These are phyloP conservation scores for Bilobella aurantiaca DNA, from an alignment of 1,140 invertebrate genomes.

Conservation along the genomic window DNA sequence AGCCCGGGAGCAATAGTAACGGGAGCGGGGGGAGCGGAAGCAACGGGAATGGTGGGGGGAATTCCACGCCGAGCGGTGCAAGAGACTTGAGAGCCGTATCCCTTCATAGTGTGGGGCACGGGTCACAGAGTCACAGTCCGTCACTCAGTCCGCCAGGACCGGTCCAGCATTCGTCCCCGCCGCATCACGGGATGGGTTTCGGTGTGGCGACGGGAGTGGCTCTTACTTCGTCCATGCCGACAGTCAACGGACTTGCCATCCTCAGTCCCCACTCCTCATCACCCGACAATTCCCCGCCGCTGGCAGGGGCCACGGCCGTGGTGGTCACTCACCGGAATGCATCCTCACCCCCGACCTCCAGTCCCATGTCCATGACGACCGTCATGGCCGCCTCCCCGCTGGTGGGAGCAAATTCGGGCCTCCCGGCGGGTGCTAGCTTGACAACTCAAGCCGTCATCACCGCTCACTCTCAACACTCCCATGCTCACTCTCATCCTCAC, in stretches of 20 bases:
- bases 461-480: conserved; percentile 40
- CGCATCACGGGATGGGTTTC: conserved; percentile 35
- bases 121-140: conserved; percentile 34
- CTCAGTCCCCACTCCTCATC: conserved; percentile 41
- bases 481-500: conserved; percentile 25
- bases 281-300: conserved; percentile 35
- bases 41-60: too few species aligned
- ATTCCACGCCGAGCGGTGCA: too few species aligned
- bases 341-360: conserved; percentile 26
- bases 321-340: conserved; percentile 30
- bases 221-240: too few species aligned
- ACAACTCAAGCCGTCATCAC: conserved; percentile 42
- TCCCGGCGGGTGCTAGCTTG: conserved; percentile 38
- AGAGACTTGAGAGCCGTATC: conserved; percentile 9
- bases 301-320: conserved; percentile 31
- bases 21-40: too few species aligned
- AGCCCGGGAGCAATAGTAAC: too few species aligned
- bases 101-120: conserved; percentile 29
- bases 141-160: conserved; percentile 12
- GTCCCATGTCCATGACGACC: conserved; percentile 36
- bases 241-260: conserved; percentile 48
- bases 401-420: too few species aligned
- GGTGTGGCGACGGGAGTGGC: too few species aligned
- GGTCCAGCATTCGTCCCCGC: conserved; percentile 41
- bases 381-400: conserved; percentile 41